Conservation (phyloP, 2,797 vertebrate genomes). For the Pygocentrus nattereri region DNA sequence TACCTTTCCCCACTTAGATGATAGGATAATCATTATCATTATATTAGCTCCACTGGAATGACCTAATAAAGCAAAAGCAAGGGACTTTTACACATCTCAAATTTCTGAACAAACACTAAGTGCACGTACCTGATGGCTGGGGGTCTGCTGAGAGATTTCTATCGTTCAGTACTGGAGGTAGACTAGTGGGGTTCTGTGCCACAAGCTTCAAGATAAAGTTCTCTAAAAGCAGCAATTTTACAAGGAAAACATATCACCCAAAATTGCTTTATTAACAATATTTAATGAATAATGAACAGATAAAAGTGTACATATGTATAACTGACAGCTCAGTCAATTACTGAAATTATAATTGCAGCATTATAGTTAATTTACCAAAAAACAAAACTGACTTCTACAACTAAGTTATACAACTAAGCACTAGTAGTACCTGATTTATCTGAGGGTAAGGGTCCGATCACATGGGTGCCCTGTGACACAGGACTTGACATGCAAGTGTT, state of each 20-base stretch:
- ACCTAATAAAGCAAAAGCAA: background rate
- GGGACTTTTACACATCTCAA: background rate
- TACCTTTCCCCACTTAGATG: background rate
- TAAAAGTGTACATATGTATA: background rate
- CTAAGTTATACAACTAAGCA: too few species aligned
- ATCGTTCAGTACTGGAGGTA: background rate
- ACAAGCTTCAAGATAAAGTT: background rate
- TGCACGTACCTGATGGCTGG: background rate
- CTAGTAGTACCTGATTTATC: background rate
- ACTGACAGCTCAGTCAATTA: background rate
- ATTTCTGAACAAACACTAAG: background rate
- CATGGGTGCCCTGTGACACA: background rate
- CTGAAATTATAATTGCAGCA: background rate
- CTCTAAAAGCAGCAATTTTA: conserved; percentile 11
- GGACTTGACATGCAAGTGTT: background rate
- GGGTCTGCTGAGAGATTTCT: background rate
- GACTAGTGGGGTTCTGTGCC: background rate
- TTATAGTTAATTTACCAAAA: background rate
- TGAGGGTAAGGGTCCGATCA: background rate
- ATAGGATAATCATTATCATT: background rate
- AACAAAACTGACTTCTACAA: too few species aligned
- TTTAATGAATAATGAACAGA: background rate
- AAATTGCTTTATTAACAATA: background rate
- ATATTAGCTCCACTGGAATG: background rate
- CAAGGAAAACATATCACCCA: background rate